These are phyloP conservation scores for Porites australiensis DNA, from an alignment of 64 coral and sea anemone genomes.

Conservation along the genomic window DNA sequence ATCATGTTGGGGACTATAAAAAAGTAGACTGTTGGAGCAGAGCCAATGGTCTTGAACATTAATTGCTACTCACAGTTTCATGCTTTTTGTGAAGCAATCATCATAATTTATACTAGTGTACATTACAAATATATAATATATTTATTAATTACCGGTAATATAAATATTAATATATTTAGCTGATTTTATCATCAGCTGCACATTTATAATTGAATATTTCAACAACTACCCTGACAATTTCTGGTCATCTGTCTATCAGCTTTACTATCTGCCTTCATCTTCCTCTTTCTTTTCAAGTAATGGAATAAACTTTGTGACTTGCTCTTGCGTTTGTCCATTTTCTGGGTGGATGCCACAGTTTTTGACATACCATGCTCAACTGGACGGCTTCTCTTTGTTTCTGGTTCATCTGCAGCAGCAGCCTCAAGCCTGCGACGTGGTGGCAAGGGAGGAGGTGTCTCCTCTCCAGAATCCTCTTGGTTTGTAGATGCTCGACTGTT, in stretches of 20 bases:
- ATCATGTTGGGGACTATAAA: too few species aligned
- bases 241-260: background rate
- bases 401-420: slow-evolving; percentile 3
- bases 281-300: background rate
- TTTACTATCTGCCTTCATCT: background rate
- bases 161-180: too few species aligned
- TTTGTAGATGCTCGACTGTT: background rate
- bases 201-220: too few species aligned
- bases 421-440: slow-evolving; percentile 28
- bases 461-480: slow-evolving; percentile 15
- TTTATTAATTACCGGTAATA: too few species aligned
- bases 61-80: too few species aligned
- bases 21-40: too few species aligned
- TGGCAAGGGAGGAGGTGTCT: slow-evolving; percentile 37
- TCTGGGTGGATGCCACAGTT: background rate
- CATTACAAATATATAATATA: too few species aligned
- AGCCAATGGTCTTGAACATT: too few species aligned
- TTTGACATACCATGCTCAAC: slow-evolving; percentile 12
- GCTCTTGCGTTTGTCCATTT: background rate
- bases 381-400: slow-evolving; percentile 14
- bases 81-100: too few species aligned
- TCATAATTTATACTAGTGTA: too few species aligned
- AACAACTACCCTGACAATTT: too few species aligned
- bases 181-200: too few species aligned
- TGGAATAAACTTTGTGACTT: background rate